phyloP scores from a whole-genome alignment of 2,797 vertebrate genomes.

The Rhinichthys osculus region DNA sequence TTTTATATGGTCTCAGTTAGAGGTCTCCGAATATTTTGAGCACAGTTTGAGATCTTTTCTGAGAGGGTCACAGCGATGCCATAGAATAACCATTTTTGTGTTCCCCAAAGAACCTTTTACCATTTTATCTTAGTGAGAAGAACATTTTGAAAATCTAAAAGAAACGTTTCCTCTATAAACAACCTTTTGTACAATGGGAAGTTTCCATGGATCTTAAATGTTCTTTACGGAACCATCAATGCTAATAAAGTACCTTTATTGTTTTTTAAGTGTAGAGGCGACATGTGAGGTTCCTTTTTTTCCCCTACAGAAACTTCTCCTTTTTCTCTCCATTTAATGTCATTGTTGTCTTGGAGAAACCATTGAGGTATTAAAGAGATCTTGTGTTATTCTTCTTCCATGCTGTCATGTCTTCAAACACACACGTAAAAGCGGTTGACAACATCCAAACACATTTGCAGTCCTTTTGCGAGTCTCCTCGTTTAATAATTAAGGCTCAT shows the following conservation, averaged over 20 bases:
- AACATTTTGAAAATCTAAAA: too few relatives aligned
- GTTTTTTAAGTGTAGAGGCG: background rate
- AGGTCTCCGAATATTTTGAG: background rate
- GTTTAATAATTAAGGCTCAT: slow-evolving; percentile 78
- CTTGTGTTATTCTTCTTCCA: slow-evolving; percentile 44
- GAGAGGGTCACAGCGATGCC: background rate
- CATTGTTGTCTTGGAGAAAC: background rate
- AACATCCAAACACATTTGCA: slow-evolving; percentile 71
- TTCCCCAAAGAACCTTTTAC: background rate
- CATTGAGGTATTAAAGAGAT: background rate
- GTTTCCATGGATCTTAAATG: too few relatives aligned
- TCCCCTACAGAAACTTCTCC: background rate
- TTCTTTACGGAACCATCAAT: too few relatives aligned
- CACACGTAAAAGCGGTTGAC: slow-evolving; percentile 60
- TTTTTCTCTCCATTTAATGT: background rate
- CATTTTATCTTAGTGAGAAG: too few relatives aligned
- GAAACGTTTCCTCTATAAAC: background rate
- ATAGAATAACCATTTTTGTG: background rate
- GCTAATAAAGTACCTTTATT: too few relatives aligned
- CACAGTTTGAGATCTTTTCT: background rate
- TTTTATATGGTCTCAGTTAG: background rate
- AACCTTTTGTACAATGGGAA: background rate
- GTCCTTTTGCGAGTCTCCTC: slow-evolving; percentile 61
- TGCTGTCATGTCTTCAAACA: slow-evolving; percentile 53
- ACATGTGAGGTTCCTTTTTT: background rate